Conservation (phyloP, 2,797 vertebrate species). For the Echeneis naucrates region DNA sequence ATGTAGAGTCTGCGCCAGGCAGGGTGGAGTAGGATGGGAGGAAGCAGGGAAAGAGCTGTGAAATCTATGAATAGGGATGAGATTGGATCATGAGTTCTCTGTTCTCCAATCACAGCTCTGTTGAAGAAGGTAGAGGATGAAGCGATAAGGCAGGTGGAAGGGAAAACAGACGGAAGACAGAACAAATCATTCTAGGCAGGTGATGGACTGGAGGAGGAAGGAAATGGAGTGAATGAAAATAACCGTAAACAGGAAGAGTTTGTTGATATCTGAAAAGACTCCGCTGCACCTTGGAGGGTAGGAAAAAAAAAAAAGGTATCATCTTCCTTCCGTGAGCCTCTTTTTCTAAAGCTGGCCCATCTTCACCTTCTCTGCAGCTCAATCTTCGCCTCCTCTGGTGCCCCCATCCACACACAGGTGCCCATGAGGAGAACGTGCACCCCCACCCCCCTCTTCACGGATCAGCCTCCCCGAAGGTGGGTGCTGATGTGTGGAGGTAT, state of each 20-base stretch:
- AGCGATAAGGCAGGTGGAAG: conserved; percentile 48
- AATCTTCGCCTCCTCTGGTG: conserved; percentile 50
- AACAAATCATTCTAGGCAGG: conserved; percentile 42
- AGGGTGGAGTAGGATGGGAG: not conserved
- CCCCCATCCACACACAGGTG: conserved; percentile 56
- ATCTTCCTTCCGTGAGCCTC: conserved; percentile 41
- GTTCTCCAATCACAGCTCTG: conserved; percentile 63
- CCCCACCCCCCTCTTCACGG: conserved; percentile 47
- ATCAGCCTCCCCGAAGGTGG: conserved; percentile 28
- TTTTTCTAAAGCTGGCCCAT: conserved; percentile 47
- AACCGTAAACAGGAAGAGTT: conserved; percentile 47
- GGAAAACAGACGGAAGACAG: conserved; percentile 29
- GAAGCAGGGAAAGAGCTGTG: conserved; percentile 1
- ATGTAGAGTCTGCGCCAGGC: conserved; percentile 1
- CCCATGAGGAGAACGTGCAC: conserved; percentile 61
- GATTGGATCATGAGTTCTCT: conserved; percentile 56
- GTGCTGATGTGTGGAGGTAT: conserved; percentile 28
- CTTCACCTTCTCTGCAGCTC: conserved; percentile 58
- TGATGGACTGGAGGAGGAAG: conserved; percentile 4
- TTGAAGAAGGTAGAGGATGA: conserved; percentile 40
- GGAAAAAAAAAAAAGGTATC: conserved; percentile 26
- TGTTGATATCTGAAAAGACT: conserved; percentile 18
- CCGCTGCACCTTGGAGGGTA: conserved; percentile 8
- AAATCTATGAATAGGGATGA: conserved; percentile 70
- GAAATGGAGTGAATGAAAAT: conserved; percentile 57